Conservation (phyloP, 2,888 invertebrate species). For the Halictus ligatus region DNA sequence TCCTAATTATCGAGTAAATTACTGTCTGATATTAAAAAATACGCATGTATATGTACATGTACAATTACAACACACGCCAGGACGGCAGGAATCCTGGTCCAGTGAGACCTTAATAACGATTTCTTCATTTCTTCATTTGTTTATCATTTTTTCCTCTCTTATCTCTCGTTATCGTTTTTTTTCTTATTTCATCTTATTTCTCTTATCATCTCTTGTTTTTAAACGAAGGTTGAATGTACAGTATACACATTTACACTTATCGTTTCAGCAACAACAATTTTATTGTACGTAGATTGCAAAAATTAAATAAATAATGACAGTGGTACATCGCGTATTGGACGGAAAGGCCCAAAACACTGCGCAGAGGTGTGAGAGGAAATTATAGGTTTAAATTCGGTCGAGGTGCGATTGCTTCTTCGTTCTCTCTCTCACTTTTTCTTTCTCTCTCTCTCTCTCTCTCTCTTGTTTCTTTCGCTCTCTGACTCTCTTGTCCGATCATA, state of each 20-base stretch:
- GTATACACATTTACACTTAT: constrained; percentile 76
- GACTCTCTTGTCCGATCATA: background rate
- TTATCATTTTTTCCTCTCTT: constrained; percentile 4
- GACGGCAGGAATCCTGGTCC: constrained; percentile 76
- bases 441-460: constrained; percentile 30
- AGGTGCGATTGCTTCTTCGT: constrained; percentile 78
- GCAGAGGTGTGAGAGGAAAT: constrained; percentile 82
- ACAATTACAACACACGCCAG: constrained; percentile 76
- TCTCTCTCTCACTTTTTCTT: constrained; percentile 39
- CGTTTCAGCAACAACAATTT: constrained; percentile 82
- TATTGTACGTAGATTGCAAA: constrained; percentile 81
- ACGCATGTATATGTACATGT: constrained; percentile 76
- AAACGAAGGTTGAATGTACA: constrained; percentile 75
- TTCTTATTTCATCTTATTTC: constrained; percentile 7
- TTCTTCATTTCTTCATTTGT: constrained; percentile 27
- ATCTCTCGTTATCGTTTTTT: constrained; percentile 6
- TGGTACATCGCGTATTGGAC: constrained; percentile 83
- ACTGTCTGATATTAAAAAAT: constrained; percentile 76
- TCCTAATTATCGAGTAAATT: constrained; percentile 75
- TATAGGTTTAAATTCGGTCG: constrained; percentile 80
- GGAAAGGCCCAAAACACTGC: constrained; percentile 83
- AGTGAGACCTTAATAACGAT: constrained; percentile 75
- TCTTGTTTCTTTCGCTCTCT: background rate
- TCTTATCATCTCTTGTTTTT: constrained; percentile 44
- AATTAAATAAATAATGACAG: constrained; percentile 78